Base-by-base conservation (phyloP, 2,888 invertebrate genomes). In the Charanyca ferruginea region DNA sequence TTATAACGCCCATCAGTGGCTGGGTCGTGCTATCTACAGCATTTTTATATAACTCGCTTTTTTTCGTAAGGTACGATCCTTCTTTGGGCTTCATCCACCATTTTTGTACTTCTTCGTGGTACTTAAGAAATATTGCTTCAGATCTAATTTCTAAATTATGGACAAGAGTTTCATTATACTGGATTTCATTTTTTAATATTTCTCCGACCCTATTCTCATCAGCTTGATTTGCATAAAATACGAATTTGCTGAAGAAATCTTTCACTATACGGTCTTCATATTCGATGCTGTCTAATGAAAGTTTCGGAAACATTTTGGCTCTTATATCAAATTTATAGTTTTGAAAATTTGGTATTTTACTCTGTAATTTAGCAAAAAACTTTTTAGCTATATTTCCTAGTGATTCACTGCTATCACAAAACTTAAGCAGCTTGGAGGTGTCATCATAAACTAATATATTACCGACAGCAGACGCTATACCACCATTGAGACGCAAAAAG, bases 381-480 rank as follows among this genome's bases (percentile, higher is more conserved):
- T 6, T 16, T 57, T 41, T 67, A 3, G 65, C 62, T 18, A 65
- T 48, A 7, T 42, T 35, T 11, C 52, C 41, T n/a, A 67, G 25
- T 20, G 48, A 53, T 22, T 45, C 8, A 8, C 11, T n/a, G 20
- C 63, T 42, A 11, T 38, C 28, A 28, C 59, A 48, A 18, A 75
- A 67, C 28, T 63, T 75, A 0, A 74, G 9, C 5, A 65, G 23
- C 11, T 52, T 42, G 2, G 23, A 8, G 11, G 2, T 2, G 0
- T 32, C 23, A 35, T 75, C 60, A 3, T 28, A 25, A 25, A 66
- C 47, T 6, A 77, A 28, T 25, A 77, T 23, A 22, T 77, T 77
- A 8, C 77, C 77, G 16, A 77, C 63, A 28, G 60, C 73, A n/a
- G 67, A 57, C 16, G 64, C 77, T 6, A 77, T 48, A 1, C 73